phyloP scores from a whole-genome alignment of 2,797 vertebrate species.

The Sebastes jordani region DNA sequence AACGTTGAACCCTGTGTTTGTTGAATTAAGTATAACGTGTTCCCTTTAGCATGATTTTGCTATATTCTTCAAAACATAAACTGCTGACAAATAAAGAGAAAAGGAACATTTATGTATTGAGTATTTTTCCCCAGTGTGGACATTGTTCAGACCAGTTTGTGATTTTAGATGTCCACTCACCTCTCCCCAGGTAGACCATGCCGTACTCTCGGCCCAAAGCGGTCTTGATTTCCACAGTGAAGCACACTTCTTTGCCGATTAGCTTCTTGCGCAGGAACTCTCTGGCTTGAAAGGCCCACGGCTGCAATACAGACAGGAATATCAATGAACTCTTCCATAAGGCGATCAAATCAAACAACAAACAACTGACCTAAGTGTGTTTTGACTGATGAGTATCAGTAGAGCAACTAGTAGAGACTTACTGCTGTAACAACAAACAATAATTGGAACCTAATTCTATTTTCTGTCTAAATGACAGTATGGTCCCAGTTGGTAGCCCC shows the following conservation, averaged over 20 bases:
- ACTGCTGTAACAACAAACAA: too few species aligned
- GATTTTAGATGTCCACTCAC: conserved; percentile 64
- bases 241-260: conserved; percentile 98
- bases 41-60: neutral
- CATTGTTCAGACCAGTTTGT: neutral
- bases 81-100: neutral
- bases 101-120: neutral
- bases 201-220: conserved; percentile 92
- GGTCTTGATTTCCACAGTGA: conserved; percentile 95
- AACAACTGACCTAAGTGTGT: neutral
- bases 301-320: conserved; percentile 76
- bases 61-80: neutral
- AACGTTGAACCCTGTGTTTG: neutral
- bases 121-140: neutral
- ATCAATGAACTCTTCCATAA: neutral
- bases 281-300: conserved; percentile 95
- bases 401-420: too few species aligned
- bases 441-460: too few species aligned
- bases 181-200: conserved; percentile 94
- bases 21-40: neutral
- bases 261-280: conserved; percentile 97
- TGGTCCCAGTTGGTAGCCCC: too few species aligned
- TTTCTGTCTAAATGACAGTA: too few species aligned
- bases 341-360: neutral
- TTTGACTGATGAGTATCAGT: neutral